phyloP scores from a whole-genome alignment of 1,140 invertebrate genomes.

The Rhagoletis zephyria region DNA sequence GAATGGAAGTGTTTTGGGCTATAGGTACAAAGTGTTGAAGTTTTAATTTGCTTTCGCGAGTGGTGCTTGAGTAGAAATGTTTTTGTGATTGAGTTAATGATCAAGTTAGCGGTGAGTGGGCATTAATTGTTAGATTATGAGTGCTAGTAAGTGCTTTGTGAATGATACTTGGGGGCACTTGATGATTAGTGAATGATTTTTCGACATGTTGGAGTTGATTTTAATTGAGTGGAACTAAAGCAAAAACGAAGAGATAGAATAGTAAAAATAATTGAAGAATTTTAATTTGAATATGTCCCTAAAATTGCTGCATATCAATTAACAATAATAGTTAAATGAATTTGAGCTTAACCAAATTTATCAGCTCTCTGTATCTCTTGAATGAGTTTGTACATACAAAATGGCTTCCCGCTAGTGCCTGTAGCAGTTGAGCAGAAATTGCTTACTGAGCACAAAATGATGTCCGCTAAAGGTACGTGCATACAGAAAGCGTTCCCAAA shows the following conservation, averaged over 20 bases:
- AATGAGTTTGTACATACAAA: too few species aligned
- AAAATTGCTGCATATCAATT: too few species aligned
- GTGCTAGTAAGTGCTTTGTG: not conserved
- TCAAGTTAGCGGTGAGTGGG: conserved; percentile 25
- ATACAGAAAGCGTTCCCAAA: too few species aligned
- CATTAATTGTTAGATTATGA: conserved; percentile 35
- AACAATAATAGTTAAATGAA: too few species aligned
- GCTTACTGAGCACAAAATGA: too few species aligned
- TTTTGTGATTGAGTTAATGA: conserved; percentile 13
- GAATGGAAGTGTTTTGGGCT: not conserved
- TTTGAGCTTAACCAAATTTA: too few species aligned
- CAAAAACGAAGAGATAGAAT: not conserved
- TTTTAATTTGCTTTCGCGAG: not conserved
- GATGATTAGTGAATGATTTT: not conserved
- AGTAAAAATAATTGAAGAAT: too few species aligned
- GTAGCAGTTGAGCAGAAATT: too few species aligned
- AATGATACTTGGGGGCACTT: not conserved
- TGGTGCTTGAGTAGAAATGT: conserved; percentile 22
- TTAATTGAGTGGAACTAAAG: not conserved
- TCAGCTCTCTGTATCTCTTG: too few species aligned
- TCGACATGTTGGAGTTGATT: not conserved
- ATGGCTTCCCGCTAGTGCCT: too few species aligned
- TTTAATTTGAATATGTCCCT: too few species aligned
- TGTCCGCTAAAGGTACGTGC: too few species aligned
- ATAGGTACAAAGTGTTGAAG: not conserved